These are phyloP conservation scores for Dynastes maya DNA, from an alignment of 2,888 invertebrate genomes.

Conservation along the genomic window DNA sequence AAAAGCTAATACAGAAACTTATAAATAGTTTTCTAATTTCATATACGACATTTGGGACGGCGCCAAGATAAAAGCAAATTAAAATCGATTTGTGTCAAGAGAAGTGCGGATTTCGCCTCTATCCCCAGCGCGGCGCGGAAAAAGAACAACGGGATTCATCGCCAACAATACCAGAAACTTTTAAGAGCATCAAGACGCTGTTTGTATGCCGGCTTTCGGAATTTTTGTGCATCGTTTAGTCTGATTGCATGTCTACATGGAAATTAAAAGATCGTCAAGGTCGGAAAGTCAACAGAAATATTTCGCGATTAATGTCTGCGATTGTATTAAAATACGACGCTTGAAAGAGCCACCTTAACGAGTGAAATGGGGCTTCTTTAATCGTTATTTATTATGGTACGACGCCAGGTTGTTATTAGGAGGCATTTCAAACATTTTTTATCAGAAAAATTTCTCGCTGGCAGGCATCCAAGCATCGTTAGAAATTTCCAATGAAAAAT, in stretches of 20 bases:
- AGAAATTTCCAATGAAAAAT: conserved; percentile 18
- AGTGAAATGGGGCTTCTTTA: background rate
- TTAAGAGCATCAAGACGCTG: background rate
- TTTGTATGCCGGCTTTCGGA: background rate
- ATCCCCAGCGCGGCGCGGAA: conserved; percentile 6
- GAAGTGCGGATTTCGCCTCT: conserved; percentile 11
- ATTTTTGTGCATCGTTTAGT: conserved; percentile 15
- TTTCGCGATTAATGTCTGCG: background rate
- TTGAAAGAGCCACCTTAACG: background rate
- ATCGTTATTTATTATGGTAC: conserved; percentile 9
- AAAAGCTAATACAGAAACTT: conserved; percentile 5
- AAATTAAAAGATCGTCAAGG: conserved; percentile 9
- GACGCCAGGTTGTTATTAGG: conserved; percentile 21
- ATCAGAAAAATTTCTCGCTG: conserved; percentile 19
- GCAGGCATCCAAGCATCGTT: conserved; percentile 5
- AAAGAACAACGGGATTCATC: conserved; percentile 23
- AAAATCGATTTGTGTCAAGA: conserved; percentile 38
- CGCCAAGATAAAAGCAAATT: conserved; percentile 36
- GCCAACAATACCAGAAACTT: conserved; percentile 23
- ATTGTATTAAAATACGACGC: background rate
- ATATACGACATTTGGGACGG: conserved; percentile 28
- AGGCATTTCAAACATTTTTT: background rate
- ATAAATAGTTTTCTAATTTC: conserved; percentile 39
- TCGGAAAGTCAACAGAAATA: background rate
- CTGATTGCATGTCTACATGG: conserved; percentile 13